A percentile compares a stretch with the other conserved stretches of the same genome.
These are phyloP conservation scores for Pseudococcus viburni DNA, from an alignment of 2,888 invertebrate genomes.

Conservation along the genomic window DNA sequence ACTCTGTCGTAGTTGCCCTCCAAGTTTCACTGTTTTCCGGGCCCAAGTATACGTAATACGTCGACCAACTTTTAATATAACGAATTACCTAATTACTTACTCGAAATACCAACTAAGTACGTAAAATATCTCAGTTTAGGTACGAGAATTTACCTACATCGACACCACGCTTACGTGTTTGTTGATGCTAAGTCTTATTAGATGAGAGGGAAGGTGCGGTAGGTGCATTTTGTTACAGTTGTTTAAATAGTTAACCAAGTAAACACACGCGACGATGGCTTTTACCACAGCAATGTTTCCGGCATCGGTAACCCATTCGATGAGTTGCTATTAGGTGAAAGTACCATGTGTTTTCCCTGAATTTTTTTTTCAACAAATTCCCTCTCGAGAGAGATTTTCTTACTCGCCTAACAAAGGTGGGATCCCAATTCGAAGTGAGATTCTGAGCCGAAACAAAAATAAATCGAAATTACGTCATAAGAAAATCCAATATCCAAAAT, in stretches of 20 bases:
- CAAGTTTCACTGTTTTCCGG: background rate
- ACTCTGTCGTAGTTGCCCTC: background rate
- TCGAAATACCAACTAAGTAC: background rate
- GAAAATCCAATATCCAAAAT: no score
- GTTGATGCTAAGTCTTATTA: background rate
- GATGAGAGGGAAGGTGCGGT: background rate
- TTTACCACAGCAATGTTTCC: background rate
- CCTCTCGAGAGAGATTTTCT: no score
- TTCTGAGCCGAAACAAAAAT: no score
- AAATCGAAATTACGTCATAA: no score
- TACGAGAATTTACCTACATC: background rate
- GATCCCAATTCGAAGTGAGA: no score
- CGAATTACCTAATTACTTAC: background rate
- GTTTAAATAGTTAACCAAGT: background rate
- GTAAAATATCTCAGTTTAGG: background rate
- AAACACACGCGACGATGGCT: background rate
- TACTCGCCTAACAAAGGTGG: no score
- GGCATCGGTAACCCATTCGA: background rate
- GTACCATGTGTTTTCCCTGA: no score
- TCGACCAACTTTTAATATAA: background rate
- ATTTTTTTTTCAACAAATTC: no score
- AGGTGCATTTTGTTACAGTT: background rate
- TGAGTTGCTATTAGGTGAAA: background rate
- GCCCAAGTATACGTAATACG: background rate
- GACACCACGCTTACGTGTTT: background rate